Conservation (phyloP, 1,140 invertebrate species). For the Drosophila parvula region DNA sequence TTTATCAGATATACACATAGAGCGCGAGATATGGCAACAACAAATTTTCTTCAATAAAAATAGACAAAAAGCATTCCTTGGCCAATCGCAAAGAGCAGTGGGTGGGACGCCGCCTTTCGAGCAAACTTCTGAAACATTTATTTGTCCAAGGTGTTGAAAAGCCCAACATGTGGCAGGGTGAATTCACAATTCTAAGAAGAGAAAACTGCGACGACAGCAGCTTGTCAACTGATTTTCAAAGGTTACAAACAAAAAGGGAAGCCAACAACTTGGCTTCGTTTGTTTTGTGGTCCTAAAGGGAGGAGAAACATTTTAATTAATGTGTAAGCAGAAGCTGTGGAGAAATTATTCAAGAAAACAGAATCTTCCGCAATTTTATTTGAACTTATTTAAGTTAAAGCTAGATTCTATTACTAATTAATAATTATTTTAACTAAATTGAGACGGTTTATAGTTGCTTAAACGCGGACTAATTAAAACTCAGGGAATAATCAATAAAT, state of each 20-base stretch:
- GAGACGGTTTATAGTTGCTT: neutral
- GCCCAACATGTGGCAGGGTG: conserved; percentile 36
- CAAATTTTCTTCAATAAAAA: conserved; percentile 66
- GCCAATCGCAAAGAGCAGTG: conserved; percentile 7
- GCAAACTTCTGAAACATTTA: conserved; percentile 62
- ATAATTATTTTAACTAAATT: neutral
- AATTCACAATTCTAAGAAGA: conserved; percentile 11
- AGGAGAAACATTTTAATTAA: conserved; percentile 35
- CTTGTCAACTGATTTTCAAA: conserved; percentile 64
- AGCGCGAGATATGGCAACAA: conserved; percentile 4
- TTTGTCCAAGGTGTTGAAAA: conserved; percentile 73
- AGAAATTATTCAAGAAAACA: conserved; percentile 13
- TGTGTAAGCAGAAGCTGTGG: conserved; percentile 34
- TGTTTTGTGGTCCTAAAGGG: neutral
- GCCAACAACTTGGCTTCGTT: conserved; percentile 5
- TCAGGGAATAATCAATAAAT: neutral
- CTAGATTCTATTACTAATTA: neutral
- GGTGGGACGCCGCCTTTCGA: conserved; percentile 3
- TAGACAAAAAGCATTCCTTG: conserved; percentile 61
- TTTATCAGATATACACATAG: conserved; percentile 27
- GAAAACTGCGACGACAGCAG: conserved; percentile 38
- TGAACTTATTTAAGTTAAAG: neutral
- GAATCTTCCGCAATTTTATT: neutral
- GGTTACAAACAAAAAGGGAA: conserved; percentile 17
- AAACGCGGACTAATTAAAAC: neutral